These are phyloP conservation scores for Hydractinia echinata DNA, from an alignment of 30 jellyfish, hydroid and myxozoan species.

Conservation along the genomic window DNA sequence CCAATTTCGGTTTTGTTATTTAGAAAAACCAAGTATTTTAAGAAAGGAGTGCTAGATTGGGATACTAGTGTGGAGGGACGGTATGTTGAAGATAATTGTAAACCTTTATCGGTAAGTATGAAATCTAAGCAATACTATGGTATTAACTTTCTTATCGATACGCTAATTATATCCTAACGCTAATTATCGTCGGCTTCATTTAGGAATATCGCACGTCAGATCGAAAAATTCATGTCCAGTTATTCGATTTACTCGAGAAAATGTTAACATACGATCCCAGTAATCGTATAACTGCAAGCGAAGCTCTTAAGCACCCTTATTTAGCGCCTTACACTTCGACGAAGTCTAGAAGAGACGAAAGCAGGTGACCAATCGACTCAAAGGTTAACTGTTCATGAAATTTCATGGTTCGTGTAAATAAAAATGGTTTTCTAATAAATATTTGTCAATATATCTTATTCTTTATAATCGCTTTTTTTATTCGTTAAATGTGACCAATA, in stretches of 20 bases:
- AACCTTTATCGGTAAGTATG: conserved; percentile 47
- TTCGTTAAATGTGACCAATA: too few species aligned
- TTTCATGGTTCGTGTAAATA: too few species aligned
- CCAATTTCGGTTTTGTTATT: neutral
- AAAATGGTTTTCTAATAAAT: too few species aligned
- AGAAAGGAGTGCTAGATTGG: conserved; percentile 76
- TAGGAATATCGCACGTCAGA: conserved; percentile 63
- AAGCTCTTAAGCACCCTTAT: conserved; percentile 69
- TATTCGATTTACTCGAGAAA: conserved; percentile 53
- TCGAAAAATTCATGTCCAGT: conserved; percentile 35
- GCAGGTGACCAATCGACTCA: neutral
- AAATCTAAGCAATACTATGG: conserved; percentile 22
- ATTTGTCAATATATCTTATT: too few species aligned
- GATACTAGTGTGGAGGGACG: conserved; percentile 70
- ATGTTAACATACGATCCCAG: conserved; percentile 62
- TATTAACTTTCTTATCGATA: conserved; percentile 34
- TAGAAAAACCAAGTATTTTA: conserved; percentile 80
- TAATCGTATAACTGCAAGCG: conserved; percentile 67
- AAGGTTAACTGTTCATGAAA: too few species aligned
- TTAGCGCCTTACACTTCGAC: conserved; percentile 12
- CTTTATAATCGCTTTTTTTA: too few species aligned
- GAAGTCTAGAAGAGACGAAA: neutral
- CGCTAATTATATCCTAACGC: neutral
- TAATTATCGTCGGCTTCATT: neutral
- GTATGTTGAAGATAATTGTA: conserved; percentile 73